phyloP scores from a whole-genome alignment of 2,888 invertebrate species.

The Netelia inedita region DNA sequence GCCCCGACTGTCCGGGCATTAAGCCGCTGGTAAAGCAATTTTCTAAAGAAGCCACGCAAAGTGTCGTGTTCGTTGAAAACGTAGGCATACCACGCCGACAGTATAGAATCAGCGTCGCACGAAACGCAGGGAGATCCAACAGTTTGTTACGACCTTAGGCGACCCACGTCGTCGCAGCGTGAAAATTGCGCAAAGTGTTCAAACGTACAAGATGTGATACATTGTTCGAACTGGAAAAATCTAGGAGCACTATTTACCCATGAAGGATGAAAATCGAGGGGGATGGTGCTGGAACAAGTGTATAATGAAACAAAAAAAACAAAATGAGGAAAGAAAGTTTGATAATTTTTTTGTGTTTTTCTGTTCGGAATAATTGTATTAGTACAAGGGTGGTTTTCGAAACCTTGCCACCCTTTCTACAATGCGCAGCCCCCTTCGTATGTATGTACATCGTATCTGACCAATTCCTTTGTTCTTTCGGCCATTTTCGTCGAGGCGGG shows the following conservation, averaged over 20 bases:
- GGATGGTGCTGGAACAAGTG: too few relatives aligned
- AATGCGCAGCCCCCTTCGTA: conserved; percentile 3
- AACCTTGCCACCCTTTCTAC: too few relatives aligned
- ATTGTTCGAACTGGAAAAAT: too few relatives aligned
- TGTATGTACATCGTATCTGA: conserved; percentile 40
- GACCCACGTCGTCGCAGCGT: background rate
- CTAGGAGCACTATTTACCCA: too few relatives aligned
- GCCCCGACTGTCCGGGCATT: conserved; percentile 66
- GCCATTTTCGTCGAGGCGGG: conserved; percentile 31
- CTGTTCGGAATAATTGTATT: too few relatives aligned
- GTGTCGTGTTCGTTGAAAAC: conserved; percentile 67
- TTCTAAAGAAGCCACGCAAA: conserved; percentile 81
- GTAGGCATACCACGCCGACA: conserved; percentile 7
- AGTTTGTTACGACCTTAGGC: background rate
- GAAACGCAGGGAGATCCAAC: conserved; percentile 32
- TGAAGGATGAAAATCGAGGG: too few relatives aligned
- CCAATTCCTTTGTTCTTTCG: conserved; percentile 56
- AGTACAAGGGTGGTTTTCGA: too few relatives aligned
- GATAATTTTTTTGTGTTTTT: too few relatives aligned
- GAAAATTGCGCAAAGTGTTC: background rate
- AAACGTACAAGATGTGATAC: too few relatives aligned
- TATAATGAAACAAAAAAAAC: too few relatives aligned
- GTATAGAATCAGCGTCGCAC: conserved; percentile 32
- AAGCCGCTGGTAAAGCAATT: conserved; percentile 77
- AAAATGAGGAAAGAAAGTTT: too few relatives aligned